phyloP scores from a whole-genome alignment of 2,797 vertebrate species.

The Hirundo rustica region DNA sequence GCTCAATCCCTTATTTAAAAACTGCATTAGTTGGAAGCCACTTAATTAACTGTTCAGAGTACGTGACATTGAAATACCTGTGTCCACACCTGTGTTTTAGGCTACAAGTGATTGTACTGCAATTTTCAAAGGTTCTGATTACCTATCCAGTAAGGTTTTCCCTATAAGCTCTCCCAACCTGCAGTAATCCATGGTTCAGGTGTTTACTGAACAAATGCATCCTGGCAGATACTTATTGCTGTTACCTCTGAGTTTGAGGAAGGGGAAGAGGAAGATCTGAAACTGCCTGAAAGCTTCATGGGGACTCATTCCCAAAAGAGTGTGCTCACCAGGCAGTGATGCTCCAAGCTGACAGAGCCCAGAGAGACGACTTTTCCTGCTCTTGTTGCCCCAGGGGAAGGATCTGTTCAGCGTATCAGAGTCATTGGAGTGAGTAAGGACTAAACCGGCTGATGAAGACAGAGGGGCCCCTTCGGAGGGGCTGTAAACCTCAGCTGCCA shows the following conservation, averaged over 20 bases:
- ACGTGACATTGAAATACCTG: background rate
- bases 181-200: background rate
- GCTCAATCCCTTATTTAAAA: background rate
- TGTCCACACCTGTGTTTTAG: background rate
- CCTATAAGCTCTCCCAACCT: background rate
- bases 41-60: background rate
- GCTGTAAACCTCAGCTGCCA: background rate
- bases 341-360: conserved; percentile 70
- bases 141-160: background rate
- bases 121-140: background rate
- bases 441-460: background rate
- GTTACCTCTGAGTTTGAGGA: background rate
- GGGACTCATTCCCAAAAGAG: background rate
- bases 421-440: background rate
- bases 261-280: background rate
- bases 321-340: conserved; percentile 73
- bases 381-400: conserved; percentile 69
- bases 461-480: background rate
- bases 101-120: background rate
- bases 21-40: background rate
- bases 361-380: conserved; percentile 69
- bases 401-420: conserved; percentile 73
- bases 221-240: background rate
- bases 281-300: background rate
- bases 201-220: background rate